Evolutionary conservation across 2,888 invertebrate species (phyloP), one percentile per base, ranked within the genome.

Genomic region (Drosophila austrosaltans): DNA sequence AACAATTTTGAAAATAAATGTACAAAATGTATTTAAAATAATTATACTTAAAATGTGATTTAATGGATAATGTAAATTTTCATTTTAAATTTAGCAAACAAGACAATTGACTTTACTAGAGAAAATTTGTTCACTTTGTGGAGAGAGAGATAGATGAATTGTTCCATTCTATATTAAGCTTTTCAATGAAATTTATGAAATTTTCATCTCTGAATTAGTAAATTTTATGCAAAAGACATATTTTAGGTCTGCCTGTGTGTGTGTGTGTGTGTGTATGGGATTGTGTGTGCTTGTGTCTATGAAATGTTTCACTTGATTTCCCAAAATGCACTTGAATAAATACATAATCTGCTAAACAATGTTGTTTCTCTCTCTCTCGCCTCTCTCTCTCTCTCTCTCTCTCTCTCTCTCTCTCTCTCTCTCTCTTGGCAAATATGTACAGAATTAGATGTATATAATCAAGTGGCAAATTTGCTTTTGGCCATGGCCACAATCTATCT

Each of bases 301-400:
- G 30, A 42, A 73, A 32, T 69, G n/a, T 30, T 42, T 56, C 67
- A 69, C 53, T 58, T 53, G 57, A 57, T 80, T 70, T 70, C 72
- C 57, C 39, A 59, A 66, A 59, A 64, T 70, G 69, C 76, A 78
- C 81, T 83, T 56, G 69, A 75, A 81, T 70, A 69, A 88, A 74
- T 88, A 54, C 81, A 80, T 81, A 81, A 76, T 82, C 67, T 53
- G 36, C 28, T 36, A 20, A 42, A 66, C 42, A 4, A 22, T n/a
- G 25, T 22, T 8, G 22, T 25, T 40, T 20, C 36, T 20, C 20
- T 16, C 16, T 16, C 16, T 16, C 16, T 16, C 16, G 16, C 16
- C n/a, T 16, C 16, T 16, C 16, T 16, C 16, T 0, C 16, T 16
- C 16, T 16, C 16, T 16, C 0, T 48, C 22, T 48, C 20, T 16